Evolutionary conservation across 2,797 vertebrate species (phyloP).

Genomic region (Tauraco hartlaubi): DNA sequence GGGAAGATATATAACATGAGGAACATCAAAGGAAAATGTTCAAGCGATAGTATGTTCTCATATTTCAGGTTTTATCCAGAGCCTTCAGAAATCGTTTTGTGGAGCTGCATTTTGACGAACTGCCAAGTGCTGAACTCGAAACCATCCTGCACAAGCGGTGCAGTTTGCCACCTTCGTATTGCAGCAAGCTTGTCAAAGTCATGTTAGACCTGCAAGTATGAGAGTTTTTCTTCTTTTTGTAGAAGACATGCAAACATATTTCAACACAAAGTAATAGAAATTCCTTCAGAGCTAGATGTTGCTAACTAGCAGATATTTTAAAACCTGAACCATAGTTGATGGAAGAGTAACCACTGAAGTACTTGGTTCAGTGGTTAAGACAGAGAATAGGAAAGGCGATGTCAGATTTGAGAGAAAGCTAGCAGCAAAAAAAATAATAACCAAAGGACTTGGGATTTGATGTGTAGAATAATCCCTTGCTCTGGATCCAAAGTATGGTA

Average conservation of each 20-base stretch:
- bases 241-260: neutral
- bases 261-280: neutral
- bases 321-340: neutral
- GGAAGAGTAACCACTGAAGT: neutral
- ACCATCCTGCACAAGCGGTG: constrained; percentile 94
- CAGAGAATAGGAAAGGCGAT: neutral
- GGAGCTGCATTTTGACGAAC: constrained; percentile 95
- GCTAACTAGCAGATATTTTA: neutral
- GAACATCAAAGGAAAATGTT: neutral
- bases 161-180: constrained; percentile 94
- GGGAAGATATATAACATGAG: neutral
- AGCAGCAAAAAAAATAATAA: neutral
- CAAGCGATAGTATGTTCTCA: neutral
- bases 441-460: neutral
- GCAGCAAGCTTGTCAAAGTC: constrained; percentile 92
- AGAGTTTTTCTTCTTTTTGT: neutral
- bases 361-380: neutral
- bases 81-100: constrained; percentile 98
- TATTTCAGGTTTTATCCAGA: constrained; percentile 90
- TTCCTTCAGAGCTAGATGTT: neutral
- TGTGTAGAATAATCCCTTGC: neutral
- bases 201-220: constrained; percentile 96
- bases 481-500: neutral
- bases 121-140: constrained; percentile 93
- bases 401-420: neutral